Base-by-base conservation (phyloP, 2,113 vertebrate genomes). In the Chaetorhynchus papuensis region DNA sequence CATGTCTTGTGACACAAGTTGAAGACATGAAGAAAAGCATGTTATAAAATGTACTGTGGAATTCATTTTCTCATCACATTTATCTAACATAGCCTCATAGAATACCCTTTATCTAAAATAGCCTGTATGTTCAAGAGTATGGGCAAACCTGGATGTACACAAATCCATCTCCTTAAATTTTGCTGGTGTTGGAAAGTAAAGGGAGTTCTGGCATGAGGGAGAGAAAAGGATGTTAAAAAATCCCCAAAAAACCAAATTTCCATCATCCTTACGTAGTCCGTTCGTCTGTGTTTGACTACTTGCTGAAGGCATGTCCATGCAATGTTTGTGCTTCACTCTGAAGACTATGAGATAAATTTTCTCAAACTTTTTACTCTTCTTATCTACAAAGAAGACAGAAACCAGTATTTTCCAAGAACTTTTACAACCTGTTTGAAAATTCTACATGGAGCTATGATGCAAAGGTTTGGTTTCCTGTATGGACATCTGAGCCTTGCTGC, bases 181-280 rank as follows among this genome's bases (percentile, higher is more conserved):
- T 47, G 24, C 6, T 45, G 13, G 4, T n/a, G 8, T 6, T 65
- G n/a, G 13, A 80, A 76, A 76, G 19, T 31, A 68, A 52, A 9
- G 7, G 11, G 6, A 35, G 3, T 71, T 78, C 28, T 85, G 44
- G 23, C 7, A 45, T 12, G 6, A 59, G 17, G 37, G 13, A 83
- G 13, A 66, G 6, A 57, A 82, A 47, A 95, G 1, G 9, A 41
- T 69, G 15, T 33, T 14, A 42, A 77, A 83, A 60, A 77, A 77
- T 16, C 3, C 0, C 4, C 6, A 3, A 49, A 35, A 27, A 15
- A 1, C 0, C 10, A 65, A 14, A 61, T 75, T 41, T 27, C 4
- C 13, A 10, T 31, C 4, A 10, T 57, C 28, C 26, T 31, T 53
- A 15, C 4, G 1, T 18, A 5, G 21, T 53, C n/a, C 11, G 7